phyloP scores from a whole-genome alignment of 2,797 vertebrate species.

The Intellagama lesueurii region DNA sequence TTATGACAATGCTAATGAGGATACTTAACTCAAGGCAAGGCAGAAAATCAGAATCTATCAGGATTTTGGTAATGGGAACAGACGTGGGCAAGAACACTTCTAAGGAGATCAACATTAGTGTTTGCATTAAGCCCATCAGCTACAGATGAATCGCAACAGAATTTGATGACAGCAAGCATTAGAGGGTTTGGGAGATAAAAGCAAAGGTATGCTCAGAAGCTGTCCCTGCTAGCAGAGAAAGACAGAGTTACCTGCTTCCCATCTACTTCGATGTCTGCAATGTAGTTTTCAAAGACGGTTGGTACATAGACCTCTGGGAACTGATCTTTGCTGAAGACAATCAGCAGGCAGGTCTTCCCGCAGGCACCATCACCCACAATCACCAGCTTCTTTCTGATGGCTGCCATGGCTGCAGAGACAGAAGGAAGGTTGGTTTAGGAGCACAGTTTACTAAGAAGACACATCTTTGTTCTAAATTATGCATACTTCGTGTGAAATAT shows the following conservation, averaged over 20 bases:
- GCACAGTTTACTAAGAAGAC: background rate
- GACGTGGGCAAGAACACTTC: too few relatives aligned
- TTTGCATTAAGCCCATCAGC: background rate
- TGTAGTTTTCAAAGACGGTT: constrained; percentile 98
- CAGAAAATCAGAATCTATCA: too few relatives aligned
- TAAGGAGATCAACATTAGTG: too few relatives aligned
- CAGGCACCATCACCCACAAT: constrained; percentile 97
- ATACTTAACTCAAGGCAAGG: background rate
- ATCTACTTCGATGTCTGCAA: constrained; percentile 97
- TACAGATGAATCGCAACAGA: background rate
- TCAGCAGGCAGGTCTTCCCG: constrained; percentile 96
- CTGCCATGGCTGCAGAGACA: constrained; percentile 88
- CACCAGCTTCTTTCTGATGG: constrained; percentile 97
- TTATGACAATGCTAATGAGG: background rate
- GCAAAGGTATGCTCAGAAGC: background rate
- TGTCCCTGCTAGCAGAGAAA: background rate
- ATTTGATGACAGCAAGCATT: background rate
- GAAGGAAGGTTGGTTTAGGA: background rate
- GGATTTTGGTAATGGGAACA: too few relatives aligned
- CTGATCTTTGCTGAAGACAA: constrained; percentile 98
- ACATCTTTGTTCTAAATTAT: background rate
- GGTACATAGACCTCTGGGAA: constrained; percentile 98
- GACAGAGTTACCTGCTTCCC: constrained; percentile 88
- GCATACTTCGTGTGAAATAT: background rate
- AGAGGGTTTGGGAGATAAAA: background rate